phyloP scores from a whole-genome alignment of 2,888 invertebrate genomes.

The Ochropleura leucogaster region DNA sequence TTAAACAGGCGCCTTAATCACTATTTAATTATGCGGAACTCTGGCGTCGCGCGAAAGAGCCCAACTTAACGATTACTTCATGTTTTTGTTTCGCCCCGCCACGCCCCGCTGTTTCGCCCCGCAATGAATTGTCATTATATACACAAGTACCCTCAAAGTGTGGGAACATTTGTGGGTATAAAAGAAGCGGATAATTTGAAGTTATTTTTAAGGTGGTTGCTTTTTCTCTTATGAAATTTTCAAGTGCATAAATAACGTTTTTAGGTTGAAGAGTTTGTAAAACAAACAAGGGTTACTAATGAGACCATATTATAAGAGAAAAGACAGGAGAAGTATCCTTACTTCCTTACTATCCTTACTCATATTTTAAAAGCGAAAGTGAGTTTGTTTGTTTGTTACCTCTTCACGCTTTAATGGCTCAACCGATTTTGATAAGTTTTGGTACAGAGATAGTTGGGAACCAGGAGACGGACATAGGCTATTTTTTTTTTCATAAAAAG shows the following conservation, averaged over 20 bases:
- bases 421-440: too few species aligned
- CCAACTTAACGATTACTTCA: slow-evolving; percentile 77
- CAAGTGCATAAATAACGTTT: neutral
- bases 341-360: too few species aligned
- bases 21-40: slow-evolving; percentile 88
- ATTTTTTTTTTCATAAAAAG: too few species aligned
- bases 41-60: slow-evolving; percentile 73
- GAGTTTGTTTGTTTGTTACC: too few species aligned
- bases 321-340: too few species aligned
- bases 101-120: slow-evolving; percentile 58
- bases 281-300: neutral
- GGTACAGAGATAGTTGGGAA: too few species aligned
- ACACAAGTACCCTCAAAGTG: slow-evolving; percentile 51
- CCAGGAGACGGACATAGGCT: too few species aligned
- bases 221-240: slow-evolving; percentile 26
- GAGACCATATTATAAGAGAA: neutral
- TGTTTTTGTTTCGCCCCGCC: slow-evolving; percentile 77
- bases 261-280: neutral
- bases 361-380: too few species aligned
- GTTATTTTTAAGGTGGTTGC: slow-evolving; percentile 30
- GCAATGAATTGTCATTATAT: slow-evolving; percentile 68
- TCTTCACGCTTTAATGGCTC: too few species aligned
- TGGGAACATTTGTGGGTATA: slow-evolving; percentile 35
- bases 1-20: slow-evolving; percentile 78
- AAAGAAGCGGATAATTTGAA: slow-evolving; percentile 25